phyloP scores from a whole-genome alignment of 2,113 vertebrate genomes.

The Percopsis transmontana region DNA sequence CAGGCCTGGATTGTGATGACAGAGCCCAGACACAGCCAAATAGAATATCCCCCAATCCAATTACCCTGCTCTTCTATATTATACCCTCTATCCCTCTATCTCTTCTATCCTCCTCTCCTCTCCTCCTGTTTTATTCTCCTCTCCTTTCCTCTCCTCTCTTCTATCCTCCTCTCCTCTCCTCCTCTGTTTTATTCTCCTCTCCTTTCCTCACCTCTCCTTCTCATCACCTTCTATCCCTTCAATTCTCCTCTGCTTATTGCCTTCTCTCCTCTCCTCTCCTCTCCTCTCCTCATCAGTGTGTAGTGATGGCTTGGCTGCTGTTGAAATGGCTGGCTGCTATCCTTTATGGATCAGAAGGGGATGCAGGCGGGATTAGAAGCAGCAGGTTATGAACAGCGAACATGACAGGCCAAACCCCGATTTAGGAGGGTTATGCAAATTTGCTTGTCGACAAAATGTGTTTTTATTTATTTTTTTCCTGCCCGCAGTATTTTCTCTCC shows the following conservation, averaged over 20 bases:
- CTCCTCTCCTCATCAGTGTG: slow-evolving; percentile 43
- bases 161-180: slow-evolving; percentile 1
- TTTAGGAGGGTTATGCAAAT: slow-evolving; percentile 77
- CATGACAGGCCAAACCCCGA: slow-evolving; percentile 65
- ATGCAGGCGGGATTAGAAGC: slow-evolving; percentile 66
- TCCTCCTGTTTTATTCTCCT: background rate
- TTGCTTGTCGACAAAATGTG: slow-evolving; percentile 63
- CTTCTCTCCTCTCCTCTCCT: background rate
- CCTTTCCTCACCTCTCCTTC: background rate
- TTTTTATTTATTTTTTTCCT: slow-evolving; percentile 39
- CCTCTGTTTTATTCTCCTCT: background rate
- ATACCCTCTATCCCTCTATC: slow-evolving; percentile 31
- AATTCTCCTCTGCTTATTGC: slow-evolving; percentile 24
- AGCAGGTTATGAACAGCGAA: slow-evolving; percentile 71
- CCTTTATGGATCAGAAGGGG: slow-evolving; percentile 68
- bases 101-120: slow-evolving; percentile 21
- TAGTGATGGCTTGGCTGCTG: slow-evolving; percentile 57
- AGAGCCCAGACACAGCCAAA: slow-evolving; percentile 77
- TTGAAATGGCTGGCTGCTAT: slow-evolving; percentile 65
- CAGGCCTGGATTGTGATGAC: slow-evolving; percentile 80
- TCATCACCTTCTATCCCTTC: slow-evolving; percentile 11
- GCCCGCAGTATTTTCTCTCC: slow-evolving; percentile 2
- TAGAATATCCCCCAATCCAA: slow-evolving; percentile 80
- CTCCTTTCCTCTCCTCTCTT: slow-evolving; percentile 13
- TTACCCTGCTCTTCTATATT: slow-evolving; percentile 71